phyloP scores from a whole-genome alignment of 2,888 invertebrate genomes.

The Scaptomyza parva region DNA sequence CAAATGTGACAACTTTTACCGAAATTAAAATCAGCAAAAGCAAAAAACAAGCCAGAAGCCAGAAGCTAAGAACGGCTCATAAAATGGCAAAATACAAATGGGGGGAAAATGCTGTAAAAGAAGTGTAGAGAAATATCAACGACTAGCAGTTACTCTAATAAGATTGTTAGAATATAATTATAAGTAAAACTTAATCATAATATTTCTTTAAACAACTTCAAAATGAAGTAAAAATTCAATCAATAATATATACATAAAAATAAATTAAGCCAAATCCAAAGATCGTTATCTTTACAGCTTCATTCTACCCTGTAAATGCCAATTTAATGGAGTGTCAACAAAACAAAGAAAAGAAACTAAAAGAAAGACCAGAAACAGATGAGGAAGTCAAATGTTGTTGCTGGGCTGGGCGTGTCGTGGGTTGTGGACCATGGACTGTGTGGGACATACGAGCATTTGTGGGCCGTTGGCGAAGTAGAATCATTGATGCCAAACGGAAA shows the following conservation, averaged over 20 bases:
- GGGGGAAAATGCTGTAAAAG: neutral
- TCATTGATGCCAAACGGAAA: constrained; percentile 82
- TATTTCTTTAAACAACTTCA: too few relatives aligned
- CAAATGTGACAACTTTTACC: constrained; percentile 80
- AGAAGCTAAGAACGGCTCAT: constrained; percentile 25
- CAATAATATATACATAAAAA: too few relatives aligned
- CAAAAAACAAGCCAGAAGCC: constrained; percentile 41
- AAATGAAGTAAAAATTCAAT: too few relatives aligned
- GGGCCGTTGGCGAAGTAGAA: constrained; percentile 64
- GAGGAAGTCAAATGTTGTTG: constrained; percentile 20
- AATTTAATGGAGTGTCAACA: neutral
- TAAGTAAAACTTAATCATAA: neutral
- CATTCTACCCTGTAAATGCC: neutral
- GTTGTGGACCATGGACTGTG: neutral
- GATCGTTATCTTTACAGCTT: neutral
- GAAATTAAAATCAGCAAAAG: constrained; percentile 75
- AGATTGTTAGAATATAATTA: neutral
- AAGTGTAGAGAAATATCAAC: neutral
- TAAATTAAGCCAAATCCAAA: neutral
- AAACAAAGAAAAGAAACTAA: neutral
- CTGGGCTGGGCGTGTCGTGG: constrained; percentile 36
- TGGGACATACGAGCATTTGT: neutral
- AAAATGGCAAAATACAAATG: constrained; percentile 27
- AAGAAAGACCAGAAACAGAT: neutral
- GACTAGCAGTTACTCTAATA: constrained; percentile 14